Conservation (phyloP, 2,113 vertebrate genomes). For the Strigops habroptila region DNA sequence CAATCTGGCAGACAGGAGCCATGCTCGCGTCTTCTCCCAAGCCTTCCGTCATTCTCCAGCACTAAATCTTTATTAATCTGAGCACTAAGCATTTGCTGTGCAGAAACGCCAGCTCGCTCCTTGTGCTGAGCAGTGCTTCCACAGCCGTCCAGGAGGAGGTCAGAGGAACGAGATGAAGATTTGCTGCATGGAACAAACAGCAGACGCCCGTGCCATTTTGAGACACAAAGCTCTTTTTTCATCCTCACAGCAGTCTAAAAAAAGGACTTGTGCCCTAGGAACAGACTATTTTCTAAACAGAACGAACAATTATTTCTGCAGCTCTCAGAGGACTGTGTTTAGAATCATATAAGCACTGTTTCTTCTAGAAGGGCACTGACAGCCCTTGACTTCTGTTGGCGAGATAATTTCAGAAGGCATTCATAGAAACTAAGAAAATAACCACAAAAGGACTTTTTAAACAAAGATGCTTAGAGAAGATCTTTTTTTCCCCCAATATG, state of each 20-base stretch:
- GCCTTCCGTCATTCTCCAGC: neutral
- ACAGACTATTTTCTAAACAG: conserved; percentile 59
- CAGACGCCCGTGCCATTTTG: neutral
- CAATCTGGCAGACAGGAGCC: neutral
- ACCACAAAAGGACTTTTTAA: neutral
- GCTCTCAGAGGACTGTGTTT: neutral
- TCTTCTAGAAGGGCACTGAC: neutral
- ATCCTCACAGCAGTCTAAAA: conserved; percentile 36
- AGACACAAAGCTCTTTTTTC: conserved; percentile 61
- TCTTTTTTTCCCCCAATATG: neutral
- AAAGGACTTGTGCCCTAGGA: conserved; percentile 62
- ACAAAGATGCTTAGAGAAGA: neutral
- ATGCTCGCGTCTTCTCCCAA: neutral
- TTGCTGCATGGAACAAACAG: conserved; percentile 14
- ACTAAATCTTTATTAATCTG: conserved; percentile 47
- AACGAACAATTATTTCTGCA: conserved; percentile 26
- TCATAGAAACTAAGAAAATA: neutral
- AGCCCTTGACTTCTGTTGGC: neutral
- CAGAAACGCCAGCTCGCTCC: neutral
- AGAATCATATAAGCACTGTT: neutral
- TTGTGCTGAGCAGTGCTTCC: neutral
- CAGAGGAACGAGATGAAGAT: neutral
- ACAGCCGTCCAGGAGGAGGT: neutral
- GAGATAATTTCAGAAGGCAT: neutral
- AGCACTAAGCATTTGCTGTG: neutral